These are phyloP conservation scores for Microtus californicus DNA, from an alignment of 2,797 vertebrate species.

Conservation along the genomic window DNA sequence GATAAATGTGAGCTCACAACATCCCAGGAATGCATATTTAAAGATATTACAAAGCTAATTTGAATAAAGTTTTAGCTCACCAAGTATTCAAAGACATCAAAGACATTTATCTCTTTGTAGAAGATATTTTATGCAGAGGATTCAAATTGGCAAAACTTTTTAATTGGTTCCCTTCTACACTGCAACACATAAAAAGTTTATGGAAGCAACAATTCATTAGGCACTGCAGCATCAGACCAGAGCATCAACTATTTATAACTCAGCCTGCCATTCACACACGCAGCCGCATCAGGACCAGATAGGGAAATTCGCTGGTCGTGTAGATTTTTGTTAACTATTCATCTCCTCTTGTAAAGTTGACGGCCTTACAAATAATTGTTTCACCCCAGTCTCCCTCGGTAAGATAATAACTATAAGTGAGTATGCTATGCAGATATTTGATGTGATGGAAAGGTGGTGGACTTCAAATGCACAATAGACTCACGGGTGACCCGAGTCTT, in stretches of 20 bases:
- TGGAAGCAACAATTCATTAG: constrained; percentile 87
- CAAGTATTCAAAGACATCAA: constrained; percentile 82
- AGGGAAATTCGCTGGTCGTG: constrained; percentile 58
- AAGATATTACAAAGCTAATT: constrained; percentile 84
- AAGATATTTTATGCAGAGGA: constrained; percentile 85
- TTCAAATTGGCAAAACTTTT: constrained; percentile 87
- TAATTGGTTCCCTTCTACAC: constrained; percentile 86
- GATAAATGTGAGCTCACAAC: constrained; percentile 40
- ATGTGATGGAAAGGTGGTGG: constrained; percentile 24
- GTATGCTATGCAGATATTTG: constrained; percentile 22
- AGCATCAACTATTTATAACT: constrained; percentile 83
- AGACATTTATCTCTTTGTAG: constrained; percentile 86
- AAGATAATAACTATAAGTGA: constrained; percentile 32
- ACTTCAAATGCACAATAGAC: not conserved
- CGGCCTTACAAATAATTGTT: constrained; percentile 37
- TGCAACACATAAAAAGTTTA: constrained; percentile 86
- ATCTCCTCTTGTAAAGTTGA: constrained; percentile 64
- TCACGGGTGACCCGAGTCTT: not conserved
- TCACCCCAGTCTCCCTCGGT: not conserved
- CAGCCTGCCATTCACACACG: constrained; percentile 74
- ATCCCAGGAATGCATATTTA: constrained; percentile 64
- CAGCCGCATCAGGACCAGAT: constrained; percentile 70
- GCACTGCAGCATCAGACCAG: constrained; percentile 75
- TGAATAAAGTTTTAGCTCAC: constrained; percentile 83
- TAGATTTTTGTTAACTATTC: constrained; percentile 70